These are phyloP conservation scores for Erebia aethiops DNA, from an alignment of 2,888 invertebrate genomes.

Conservation along the genomic window DNA sequence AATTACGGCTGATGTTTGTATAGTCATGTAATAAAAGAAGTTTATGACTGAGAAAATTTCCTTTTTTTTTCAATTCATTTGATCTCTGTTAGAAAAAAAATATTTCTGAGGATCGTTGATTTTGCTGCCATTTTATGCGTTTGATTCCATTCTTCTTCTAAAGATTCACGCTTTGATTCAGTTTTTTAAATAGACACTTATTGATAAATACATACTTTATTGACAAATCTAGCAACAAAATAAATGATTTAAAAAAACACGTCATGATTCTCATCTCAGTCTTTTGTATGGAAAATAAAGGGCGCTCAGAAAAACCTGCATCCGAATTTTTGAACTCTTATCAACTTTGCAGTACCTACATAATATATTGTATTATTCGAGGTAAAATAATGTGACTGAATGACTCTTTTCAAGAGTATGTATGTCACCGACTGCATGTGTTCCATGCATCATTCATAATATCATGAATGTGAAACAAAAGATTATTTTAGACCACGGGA, in stretches of 20 bases:
- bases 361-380: background rate
- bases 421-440: slow-evolving; percentile 25
- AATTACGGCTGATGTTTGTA: slow-evolving; percentile 78
- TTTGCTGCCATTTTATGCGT: too few relatives aligned
- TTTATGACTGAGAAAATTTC: slow-evolving; percentile 66
- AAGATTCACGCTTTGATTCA: too few relatives aligned
- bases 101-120: too few relatives aligned
- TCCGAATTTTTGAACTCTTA: background rate
- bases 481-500: slow-evolving; percentile 28
- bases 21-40: slow-evolving; percentile 78
- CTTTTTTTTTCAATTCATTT: slow-evolving; percentile 39
- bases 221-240: too few relatives aligned
- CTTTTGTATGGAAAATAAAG: background rate
- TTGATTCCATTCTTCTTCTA: too few relatives aligned
- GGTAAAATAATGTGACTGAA: slow-evolving; percentile 8
- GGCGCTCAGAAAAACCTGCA: background rate
- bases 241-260: background rate
- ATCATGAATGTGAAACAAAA: slow-evolving; percentile 27
- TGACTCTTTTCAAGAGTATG: slow-evolving; percentile 25
- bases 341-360: background rate
- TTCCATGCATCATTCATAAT: too few relatives aligned
- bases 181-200: too few relatives aligned
- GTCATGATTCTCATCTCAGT: background rate
- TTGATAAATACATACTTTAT: too few relatives aligned
- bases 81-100: background rate